Conservation (phyloP, 1,140 invertebrate genomes). For the Penaeus vannamei region DNA sequence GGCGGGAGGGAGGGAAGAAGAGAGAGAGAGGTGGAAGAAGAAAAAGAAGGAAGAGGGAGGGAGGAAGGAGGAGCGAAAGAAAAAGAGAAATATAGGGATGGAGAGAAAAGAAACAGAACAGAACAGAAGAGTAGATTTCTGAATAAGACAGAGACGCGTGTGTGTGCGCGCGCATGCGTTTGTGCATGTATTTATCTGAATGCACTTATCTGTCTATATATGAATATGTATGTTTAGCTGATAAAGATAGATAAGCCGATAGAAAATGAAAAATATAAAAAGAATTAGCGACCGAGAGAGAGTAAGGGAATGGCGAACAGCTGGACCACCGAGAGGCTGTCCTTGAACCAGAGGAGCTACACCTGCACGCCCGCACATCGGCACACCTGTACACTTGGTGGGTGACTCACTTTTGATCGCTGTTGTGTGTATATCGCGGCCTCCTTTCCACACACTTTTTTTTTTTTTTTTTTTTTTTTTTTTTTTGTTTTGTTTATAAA, state of each 20-base stretch:
- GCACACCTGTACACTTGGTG: too few relatives aligned
- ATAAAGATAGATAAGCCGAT: not conserved
- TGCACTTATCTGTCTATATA: conserved; percentile 17
- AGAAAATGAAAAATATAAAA: not conserved
- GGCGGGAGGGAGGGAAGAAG: not conserved
- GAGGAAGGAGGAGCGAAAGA: not conserved
- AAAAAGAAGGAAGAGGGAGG: too few relatives aligned
- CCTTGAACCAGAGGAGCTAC: too few relatives aligned
- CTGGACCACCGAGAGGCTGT: too few relatives aligned
- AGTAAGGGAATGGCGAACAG: not conserved
- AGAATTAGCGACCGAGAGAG: not conserved
- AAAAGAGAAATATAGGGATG: too few relatives aligned
- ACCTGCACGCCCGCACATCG: too few relatives aligned
- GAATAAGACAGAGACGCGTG: not conserved
- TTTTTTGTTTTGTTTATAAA: too few relatives aligned
- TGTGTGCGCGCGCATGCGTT: not conserved
- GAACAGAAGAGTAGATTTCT: not conserved
- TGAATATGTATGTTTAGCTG: not conserved
- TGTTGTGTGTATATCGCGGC: too few relatives aligned
- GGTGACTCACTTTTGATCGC: too few relatives aligned
- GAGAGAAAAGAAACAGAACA: conserved; percentile 27
- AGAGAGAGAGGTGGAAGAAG: conserved; percentile 1
- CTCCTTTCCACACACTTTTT: too few relatives aligned
- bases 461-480: too few relatives aligned
- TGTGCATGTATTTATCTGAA: conserved; percentile 13